Base-by-base conservation (phyloP, 2,888 invertebrate species). In the Nomada ferruginata region DNA sequence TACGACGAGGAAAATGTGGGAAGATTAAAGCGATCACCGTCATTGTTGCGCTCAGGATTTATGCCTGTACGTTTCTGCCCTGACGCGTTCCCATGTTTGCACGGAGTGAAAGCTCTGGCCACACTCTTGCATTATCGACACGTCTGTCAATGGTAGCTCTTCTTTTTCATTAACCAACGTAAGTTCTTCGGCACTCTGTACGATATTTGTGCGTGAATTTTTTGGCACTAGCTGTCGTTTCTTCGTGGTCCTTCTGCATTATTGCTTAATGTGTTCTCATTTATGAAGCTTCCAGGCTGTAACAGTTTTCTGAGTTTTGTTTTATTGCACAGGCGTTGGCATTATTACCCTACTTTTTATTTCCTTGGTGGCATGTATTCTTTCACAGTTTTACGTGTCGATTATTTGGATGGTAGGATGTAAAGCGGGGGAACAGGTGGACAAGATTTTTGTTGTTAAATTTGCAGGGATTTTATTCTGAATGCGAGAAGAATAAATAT, bases 1-100 rank as follows among this genome's bases (percentile, higher is more conserved):
- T 1, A 55, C 18, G 52, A 18, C 57, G 29, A 11, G 76, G 50
- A 74, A 79, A 72, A 76, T 59, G 83, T 42, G 74, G 64, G 77
- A 79, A 85, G 82, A 88, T 89, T 86, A 86, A 87, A 90, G 72
- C 82, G 85, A 87, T 87, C 83, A 64, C 82, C 72, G 79, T 78
- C 86, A 85, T 87, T 84, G 86, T 89, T 85, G 82, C 76, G 66
- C 66, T 65, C 69, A 47, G 74, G 81, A 81, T 85, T 82, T 85
- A 82, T 78, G 66, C 81, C 72, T 72, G 80, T 78, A 78, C 79
- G 59, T 61, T 76, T 61, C 65, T 44, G 26, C 13, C 59, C 7
- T 18, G 29, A 65, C 69, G 55, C 61, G 76, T 66, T 81, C 80
- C 77, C 61, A 4, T 79, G 68, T 82, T 82, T 83, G 66, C 78